Conservation (phyloP, 2,113 vertebrate species). For the Mustela lutreola region DNA sequence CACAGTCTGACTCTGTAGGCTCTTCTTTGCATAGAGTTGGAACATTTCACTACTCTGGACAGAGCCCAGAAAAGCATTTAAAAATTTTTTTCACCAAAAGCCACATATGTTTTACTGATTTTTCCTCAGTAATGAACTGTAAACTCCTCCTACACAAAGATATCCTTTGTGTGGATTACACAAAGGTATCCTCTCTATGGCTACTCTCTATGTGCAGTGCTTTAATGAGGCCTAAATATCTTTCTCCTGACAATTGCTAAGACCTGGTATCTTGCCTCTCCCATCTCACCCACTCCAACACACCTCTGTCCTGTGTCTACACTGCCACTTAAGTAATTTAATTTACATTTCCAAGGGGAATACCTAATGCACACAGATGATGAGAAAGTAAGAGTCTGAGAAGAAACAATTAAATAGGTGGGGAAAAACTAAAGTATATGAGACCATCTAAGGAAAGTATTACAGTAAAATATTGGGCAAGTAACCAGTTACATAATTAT, state of each 20-base stretch:
- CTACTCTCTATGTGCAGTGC: neutral
- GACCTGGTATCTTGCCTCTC: neutral
- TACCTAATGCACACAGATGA: neutral
- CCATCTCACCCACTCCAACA: rapidly evolving
- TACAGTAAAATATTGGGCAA: neutral
- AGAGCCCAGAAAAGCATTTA: neutral
- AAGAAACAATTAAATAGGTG: neutral
- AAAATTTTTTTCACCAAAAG: neutral
- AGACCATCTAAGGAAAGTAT: neutral
- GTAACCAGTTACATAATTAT: neutral
- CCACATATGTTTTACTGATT: neutral
- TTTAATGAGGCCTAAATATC: neutral
- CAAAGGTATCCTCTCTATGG: neutral
- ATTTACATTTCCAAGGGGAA: neutral
- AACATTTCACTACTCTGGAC: neutral
- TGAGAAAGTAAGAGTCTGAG: neutral
- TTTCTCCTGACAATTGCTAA: neutral
- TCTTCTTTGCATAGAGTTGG: neutral
- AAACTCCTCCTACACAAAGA: neutral
- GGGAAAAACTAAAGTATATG: neutral
- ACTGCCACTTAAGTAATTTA: neutral
- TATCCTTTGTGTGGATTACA: neutral
- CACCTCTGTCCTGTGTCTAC: neutral
- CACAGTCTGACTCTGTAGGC: neutral
- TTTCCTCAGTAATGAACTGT: neutral